These are phyloP conservation scores for Spisula subtruncata DNA, from an alignment of 2,888 invertebrate genomes.

Conservation along the genomic window DNA sequence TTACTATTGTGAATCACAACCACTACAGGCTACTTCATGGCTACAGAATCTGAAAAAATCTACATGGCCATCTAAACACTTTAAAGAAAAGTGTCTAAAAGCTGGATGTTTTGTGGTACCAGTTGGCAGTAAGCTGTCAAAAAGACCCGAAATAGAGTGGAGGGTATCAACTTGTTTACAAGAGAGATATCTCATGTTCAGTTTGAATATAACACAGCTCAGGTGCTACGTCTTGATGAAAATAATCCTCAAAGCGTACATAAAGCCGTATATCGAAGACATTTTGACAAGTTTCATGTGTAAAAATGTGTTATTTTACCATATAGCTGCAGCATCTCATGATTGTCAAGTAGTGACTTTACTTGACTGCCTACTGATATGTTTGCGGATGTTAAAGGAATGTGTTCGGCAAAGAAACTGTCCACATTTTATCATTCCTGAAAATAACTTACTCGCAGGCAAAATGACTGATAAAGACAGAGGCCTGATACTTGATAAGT, in stretches of 20 bases:
- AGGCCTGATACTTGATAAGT: too few relatives aligned
- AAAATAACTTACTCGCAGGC: too few relatives aligned
- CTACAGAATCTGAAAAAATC: background rate
- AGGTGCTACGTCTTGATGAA: slow-evolving; percentile 14
- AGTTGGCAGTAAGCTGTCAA: background rate
- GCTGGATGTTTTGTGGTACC: background rate
- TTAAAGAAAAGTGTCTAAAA: background rate
- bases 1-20: background rate
- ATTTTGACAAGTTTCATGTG: slow-evolving; percentile 25
- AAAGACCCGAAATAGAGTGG: background rate
- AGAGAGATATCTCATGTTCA: background rate
- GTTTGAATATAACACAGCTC: slow-evolving; percentile 2
- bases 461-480: too few relatives aligned
- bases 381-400: background rate
- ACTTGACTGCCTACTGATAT: background rate
- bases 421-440: too few relatives aligned
- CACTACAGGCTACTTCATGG: background rate
- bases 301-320: slow-evolving; percentile 11
- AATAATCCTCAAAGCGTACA: slow-evolving; percentile 1
- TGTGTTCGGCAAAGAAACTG: too few relatives aligned
- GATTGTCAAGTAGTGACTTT: background rate
- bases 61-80: background rate
- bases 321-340: background rate
- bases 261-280: background rate
- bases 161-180: background rate